These are phyloP conservation scores for Drosophila paramelanica DNA, from an alignment of 2,888 invertebrate species.

Conservation along the genomic window DNA sequence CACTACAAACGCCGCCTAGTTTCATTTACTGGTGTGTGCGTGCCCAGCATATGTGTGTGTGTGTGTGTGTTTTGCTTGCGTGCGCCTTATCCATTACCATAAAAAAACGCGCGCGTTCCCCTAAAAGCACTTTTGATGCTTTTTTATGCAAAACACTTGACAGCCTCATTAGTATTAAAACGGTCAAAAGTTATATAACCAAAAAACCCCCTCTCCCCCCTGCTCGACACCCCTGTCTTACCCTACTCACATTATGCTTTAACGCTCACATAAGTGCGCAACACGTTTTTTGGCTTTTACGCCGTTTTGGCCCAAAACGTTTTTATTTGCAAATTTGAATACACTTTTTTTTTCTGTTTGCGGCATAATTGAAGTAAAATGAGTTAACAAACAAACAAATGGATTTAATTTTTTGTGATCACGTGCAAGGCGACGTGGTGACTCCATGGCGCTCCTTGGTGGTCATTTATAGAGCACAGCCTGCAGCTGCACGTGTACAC, in stretches of 20 bases:
- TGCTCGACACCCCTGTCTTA: background rate
- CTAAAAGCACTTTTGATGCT: conserved; percentile 33
- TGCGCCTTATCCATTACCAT: conserved; percentile 59
- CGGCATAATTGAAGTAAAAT: conserved; percentile 77
- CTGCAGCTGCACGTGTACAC: conserved; percentile 57
- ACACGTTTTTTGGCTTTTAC: conserved; percentile 45
- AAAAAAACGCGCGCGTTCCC: conserved; percentile 32
- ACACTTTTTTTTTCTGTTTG: conserved; percentile 54
- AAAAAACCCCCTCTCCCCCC: background rate
- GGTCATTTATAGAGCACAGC: conserved; percentile 59
- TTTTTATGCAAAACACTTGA: conserved; percentile 73
- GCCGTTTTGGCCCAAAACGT: conserved; percentile 15
- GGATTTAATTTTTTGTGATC: conserved; percentile 66
- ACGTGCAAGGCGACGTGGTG: conserved; percentile 49
- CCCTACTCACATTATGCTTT: conserved; percentile 22
- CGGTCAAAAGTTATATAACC: conserved; percentile 48
- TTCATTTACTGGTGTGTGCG: conserved; percentile 72
- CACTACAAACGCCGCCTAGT: conserved; percentile 72
- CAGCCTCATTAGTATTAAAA: conserved; percentile 75
- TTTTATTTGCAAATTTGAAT: conserved; percentile 44
- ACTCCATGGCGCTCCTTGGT: conserved; percentile 52
- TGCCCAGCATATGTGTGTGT: conserved; percentile 31
- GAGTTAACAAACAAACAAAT: conserved; percentile 76
- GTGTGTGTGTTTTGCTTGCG: conserved; percentile 28
- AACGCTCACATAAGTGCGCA: conserved; percentile 60